Base-by-base conservation (phyloP, 2,888 invertebrate species). In the Danaus chrysippus region DNA sequence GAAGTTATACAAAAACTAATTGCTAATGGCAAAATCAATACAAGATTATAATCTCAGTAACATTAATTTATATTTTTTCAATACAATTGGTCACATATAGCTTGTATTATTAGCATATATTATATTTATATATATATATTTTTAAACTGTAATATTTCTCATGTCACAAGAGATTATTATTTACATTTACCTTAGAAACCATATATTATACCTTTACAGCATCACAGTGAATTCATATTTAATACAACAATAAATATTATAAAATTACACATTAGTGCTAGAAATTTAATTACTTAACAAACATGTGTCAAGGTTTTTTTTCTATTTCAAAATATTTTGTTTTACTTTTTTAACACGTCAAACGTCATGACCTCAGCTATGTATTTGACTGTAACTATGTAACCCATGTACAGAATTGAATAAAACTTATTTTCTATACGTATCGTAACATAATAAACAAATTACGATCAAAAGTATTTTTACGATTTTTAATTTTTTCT, bases 201-300 rank as follows among this genome's bases (percentile, higher is more conserved):
- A 77, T 70, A 75, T 71, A 73, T 77, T 73, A 76, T 77, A 80
- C 79, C 82, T n/a, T 83, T 71, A 82, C 87, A 89, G 86, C 87
- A 90, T 90, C 90, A 90, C 90, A 90, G 90, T 88, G 86, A 84
- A 86, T 87, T 87, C 80, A 80, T 82, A n/a, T 70, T 73, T 66
- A 60, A 68, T 66, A 69, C 63, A 63, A 59, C 61, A 59, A 66
- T 67, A 66, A 58, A 68, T 65, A 70, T 58, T 58, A 62, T 66
- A 67, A 61, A 66, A 58, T 64, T 68, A 63, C 58, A 61, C 58
- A 59, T 65, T 58, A 63, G 59, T 62, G 65, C 56, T 66, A 59
- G 63, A 64, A 63, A 63, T 63, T 62, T 65, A 67, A 59, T 64
- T 69, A 56, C 66, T 60, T 68, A 54, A 58, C 19, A 60, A 15